Evolutionary conservation across 2,888 invertebrate species (phyloP).

Genomic region (Lasiommata megera): DNA sequence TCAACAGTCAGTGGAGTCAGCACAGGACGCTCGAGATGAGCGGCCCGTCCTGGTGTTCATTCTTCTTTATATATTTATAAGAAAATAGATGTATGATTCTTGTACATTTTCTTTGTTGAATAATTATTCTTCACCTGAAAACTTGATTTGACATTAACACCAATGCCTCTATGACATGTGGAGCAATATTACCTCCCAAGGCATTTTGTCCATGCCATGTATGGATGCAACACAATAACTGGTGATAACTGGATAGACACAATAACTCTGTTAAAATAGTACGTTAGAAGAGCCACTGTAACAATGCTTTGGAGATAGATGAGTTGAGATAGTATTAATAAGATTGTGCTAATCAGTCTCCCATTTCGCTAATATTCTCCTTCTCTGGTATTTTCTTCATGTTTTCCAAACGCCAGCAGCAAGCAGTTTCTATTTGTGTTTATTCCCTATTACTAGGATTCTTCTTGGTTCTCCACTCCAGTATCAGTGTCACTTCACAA

Average conservation of each 20-base stretch:
- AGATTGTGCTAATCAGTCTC: slow-evolving; percentile 34
- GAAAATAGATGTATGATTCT: slow-evolving; percentile 17
- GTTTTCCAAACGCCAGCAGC: slow-evolving; percentile 12
- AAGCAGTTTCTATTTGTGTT: slow-evolving; percentile 10
- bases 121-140: slow-evolving; percentile 70
- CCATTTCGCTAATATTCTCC: slow-evolving; percentile 26
- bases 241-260: slow-evolving; percentile 40
- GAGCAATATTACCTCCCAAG: slow-evolving; percentile 48
- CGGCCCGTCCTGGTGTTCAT: slow-evolving; percentile 64
- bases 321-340: slow-evolving; percentile 33
- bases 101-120: slow-evolving; percentile 27
- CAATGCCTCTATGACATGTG: slow-evolving; percentile 56
- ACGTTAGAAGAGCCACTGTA: slow-evolving; percentile 28
- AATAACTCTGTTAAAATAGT: slow-evolving; percentile 32
- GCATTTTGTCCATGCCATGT: slow-evolving; percentile 51
- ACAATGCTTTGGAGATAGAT: slow-evolving; percentile 29
- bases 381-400: slow-evolving; percentile 26
- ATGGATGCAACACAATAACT: slow-evolving; percentile 43
- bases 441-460: slow-evolving; percentile 21
- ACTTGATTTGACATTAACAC: slow-evolving; percentile 79
- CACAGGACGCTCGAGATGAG: slow-evolving; percentile 68
- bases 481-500: slow-evolving; percentile 37
- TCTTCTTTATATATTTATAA: slow-evolving; percentile 22
- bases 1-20: slow-evolving; percentile 61
- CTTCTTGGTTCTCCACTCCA: slow-evolving; percentile 34